These are phyloP conservation scores for Bergia puertoricense DNA, from an alignment of 92 coral and sea anemone species.

Conservation along the genomic window DNA sequence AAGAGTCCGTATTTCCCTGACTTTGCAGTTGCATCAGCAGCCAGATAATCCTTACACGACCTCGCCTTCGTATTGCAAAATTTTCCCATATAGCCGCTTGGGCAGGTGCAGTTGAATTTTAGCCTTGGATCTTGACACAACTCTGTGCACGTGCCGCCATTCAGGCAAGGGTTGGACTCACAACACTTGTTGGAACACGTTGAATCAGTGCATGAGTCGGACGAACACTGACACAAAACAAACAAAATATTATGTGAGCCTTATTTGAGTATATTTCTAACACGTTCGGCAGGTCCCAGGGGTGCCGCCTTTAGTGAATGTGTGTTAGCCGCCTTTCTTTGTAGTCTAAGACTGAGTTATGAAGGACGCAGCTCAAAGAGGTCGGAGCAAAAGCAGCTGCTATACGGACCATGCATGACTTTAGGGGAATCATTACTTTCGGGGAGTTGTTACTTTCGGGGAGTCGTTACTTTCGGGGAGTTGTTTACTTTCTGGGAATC, in stretches of 20 bases:
- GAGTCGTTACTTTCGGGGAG: too few relatives aligned
- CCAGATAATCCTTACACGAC: constrained; percentile 35
- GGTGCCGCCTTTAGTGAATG: too few relatives aligned
- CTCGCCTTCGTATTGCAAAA: constrained; percentile 38
- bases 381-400: too few relatives aligned
- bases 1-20: constrained; percentile 49
- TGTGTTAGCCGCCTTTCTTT: too few relatives aligned
- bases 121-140: constrained; percentile 44
- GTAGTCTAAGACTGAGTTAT: too few relatives aligned
- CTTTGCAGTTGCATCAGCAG: neutral
- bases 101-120: constrained; percentile 53
- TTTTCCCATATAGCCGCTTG: constrained; percentile 36
- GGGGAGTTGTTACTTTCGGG: too few relatives aligned
- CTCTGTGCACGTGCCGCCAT: constrained; percentile 60
- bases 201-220: neutral
- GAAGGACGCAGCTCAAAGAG: too few relatives aligned
- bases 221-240: neutral
- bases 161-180: constrained; percentile 40
- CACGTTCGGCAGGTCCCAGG: too few relatives aligned
- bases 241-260: too few relatives aligned
- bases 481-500: too few relatives aligned
- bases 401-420: too few relatives aligned
- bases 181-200: constrained; percentile 60
- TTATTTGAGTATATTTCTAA: neutral
- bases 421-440: too few relatives aligned